Evolutionary conservation across 2,113 vertebrate genomes (phyloP), one percentile per base, ranked within the genome.

Genomic region (Crotalus helleri): DNA sequence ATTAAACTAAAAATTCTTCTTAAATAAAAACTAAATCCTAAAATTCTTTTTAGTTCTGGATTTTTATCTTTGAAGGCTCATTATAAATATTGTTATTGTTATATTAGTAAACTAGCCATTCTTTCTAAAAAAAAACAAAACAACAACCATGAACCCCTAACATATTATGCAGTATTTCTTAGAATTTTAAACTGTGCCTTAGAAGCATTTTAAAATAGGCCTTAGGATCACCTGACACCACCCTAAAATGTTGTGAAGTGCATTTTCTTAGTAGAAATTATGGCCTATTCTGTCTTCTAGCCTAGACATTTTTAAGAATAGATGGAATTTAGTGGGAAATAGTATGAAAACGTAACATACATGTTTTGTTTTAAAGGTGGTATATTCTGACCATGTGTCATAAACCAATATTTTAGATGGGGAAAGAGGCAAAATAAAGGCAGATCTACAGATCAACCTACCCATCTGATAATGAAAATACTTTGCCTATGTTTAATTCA

Each of bases 401-500:
- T 86, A 23, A 33, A 61, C 19, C 44, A 26, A 85, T n/a, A 90
- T 24, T 85, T 61, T 81, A 81, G 33, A 1, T 86, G 21, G 21
- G 55, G 0, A 53, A 6, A n/a, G 33, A 5, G 46, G 12, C 23
- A 21, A 29, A 51, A 51, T 26, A 54, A 85, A 19, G 64, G 51
- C 54, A 58, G 29, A 90, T 7, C 54, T 46, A 81, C n/a, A 59
- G 39, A 53, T 86, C 54, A 88, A 29, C 53, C 90, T 61, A 53
- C 59, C 54, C n/a, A 29, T 26, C 90, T 86, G 44, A 15, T 61
- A 86, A 90, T 53, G 29, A 87, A 54, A 87, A 90, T 44, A 29
- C 57, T 93, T 64, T 54, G 46, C 23, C 21, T 93, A 86, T 93
- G 55, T 51, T 61, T 90, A 53, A 90, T 19, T 91, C 94, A 94